phyloP scores from a whole-genome alignment of 35 echinoderm and acorn worm genomes.

The Heliocidaris erythrogramma region DNA sequence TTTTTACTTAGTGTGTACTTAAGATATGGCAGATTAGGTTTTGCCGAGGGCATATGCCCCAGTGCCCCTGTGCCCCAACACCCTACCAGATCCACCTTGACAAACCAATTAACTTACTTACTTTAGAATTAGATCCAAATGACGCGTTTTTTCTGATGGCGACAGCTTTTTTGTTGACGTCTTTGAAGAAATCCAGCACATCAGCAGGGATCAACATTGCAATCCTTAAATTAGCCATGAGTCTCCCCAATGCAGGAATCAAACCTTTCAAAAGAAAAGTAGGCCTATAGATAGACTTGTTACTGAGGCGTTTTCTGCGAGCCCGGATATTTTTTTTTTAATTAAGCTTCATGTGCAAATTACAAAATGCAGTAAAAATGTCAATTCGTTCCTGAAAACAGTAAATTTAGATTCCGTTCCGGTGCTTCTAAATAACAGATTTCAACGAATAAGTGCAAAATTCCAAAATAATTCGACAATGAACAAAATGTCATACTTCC shows the following conservation, averaged over 20 bases:
- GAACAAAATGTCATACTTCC: background rate
- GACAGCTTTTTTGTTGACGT: background rate
- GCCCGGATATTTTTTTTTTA: background rate
- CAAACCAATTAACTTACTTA: background rate
- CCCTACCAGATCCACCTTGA: too few species aligned
- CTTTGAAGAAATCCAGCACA: background rate
- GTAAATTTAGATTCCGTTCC: background rate
- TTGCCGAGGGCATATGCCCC: too few species aligned
- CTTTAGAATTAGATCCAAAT: background rate
- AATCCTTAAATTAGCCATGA: background rate
- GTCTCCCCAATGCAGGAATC: background rate
- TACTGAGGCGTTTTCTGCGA: too few species aligned
- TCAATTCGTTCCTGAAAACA: background rate
- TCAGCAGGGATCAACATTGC: background rate
- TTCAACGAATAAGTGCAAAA: background rate
- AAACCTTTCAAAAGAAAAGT: background rate
- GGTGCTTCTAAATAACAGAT: too few species aligned
- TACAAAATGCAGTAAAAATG: background rate
- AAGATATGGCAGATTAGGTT: too few species aligned
- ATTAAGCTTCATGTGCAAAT: too few species aligned
- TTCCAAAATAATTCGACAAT: background rate
- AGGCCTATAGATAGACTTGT: background rate
- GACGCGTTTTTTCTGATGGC: background rate
- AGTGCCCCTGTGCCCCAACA: too few species aligned
- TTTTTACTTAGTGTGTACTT: too few species aligned